Conservation (phyloP, 2,888 invertebrate species). For the Azorinus chamasolen region DNA sequence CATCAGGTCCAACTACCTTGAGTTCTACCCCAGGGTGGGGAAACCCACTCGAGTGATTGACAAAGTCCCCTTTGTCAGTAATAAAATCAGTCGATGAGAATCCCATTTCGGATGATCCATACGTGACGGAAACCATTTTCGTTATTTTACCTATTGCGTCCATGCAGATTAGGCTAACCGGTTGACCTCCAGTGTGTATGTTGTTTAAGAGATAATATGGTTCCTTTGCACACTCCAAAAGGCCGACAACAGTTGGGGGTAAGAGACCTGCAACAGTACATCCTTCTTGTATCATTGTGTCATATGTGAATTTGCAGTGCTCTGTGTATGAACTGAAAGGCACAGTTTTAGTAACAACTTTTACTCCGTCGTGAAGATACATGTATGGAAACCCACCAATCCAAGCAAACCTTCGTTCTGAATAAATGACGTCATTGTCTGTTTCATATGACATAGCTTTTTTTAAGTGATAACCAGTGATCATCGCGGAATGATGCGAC, state of each 20-base stretch:
- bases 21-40: slow-evolving; percentile 38
- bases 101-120: slow-evolving; percentile 40
- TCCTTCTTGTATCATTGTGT: slow-evolving; percentile 22
- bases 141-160: slow-evolving; percentile 25
- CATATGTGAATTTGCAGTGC: slow-evolving; percentile 40
- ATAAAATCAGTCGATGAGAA: slow-evolving; percentile 12
- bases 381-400: slow-evolving; percentile 49
- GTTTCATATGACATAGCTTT: slow-evolving; percentile 16
- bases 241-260: slow-evolving; percentile 38
- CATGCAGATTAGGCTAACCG: slow-evolving; percentile 26
- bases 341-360: slow-evolving; percentile 27
- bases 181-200: slow-evolving; percentile 27
- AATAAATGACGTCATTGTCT: slow-evolving; percentile 28
- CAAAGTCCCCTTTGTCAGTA: background rate
- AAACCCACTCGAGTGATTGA: slow-evolving; percentile 22
- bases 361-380: slow-evolving; percentile 37
- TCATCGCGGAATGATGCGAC: slow-evolving; percentile 28
- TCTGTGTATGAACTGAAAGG: slow-evolving; percentile 18
- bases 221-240: slow-evolving; percentile 1
- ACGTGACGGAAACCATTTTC: slow-evolving; percentile 14
- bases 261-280: slow-evolving; percentile 31
- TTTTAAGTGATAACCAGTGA: slow-evolving; percentile 16
- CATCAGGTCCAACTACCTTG: slow-evolving; percentile 28
- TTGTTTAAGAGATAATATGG: slow-evolving; percentile 21
- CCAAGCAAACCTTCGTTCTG: slow-evolving; percentile 42